Evolutionary conservation across 2,888 invertebrate genomes (phyloP).

Genomic region (Polydrusus tereticollis): DNA sequence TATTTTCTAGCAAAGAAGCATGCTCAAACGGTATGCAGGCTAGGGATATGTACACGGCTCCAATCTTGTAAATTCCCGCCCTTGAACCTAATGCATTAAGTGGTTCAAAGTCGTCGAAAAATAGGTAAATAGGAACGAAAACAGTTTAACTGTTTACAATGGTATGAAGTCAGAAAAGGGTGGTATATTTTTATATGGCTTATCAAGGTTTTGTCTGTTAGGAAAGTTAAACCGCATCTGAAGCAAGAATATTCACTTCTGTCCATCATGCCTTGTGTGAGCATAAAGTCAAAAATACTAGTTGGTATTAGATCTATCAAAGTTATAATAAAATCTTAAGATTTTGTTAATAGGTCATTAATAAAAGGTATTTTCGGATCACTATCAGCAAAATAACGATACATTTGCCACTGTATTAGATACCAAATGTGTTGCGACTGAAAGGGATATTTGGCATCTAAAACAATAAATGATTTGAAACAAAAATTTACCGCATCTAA

Average conservation of each 20-base stretch:
- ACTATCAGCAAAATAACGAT: no score
- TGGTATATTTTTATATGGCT: not conserved
- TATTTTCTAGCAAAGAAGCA: conserved; percentile 30
- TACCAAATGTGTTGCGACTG: conserved; percentile 32
- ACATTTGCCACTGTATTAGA: conserved; percentile 11
- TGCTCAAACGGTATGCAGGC: conserved; percentile 28
- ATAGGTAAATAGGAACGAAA: conserved; percentile 13
- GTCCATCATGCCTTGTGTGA: not conserved
- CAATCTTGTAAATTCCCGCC: conserved; percentile 36
- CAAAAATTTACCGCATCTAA: conserved; percentile 35
- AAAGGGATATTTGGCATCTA: conserved; percentile 35
- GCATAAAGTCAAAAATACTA: not conserved
- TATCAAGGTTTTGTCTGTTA: not conserved
- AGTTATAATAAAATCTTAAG: not conserved
- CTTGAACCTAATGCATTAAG: conserved; percentile 34
- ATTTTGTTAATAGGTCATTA: not conserved
- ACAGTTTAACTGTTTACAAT: not conserved
- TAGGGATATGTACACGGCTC: conserved; percentile 34
- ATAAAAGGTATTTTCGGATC: not conserved
- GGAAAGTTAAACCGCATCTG: not conserved
- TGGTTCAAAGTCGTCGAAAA: conserved; percentile 37
- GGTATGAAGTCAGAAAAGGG: not conserved
- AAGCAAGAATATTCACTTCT: not conserved
- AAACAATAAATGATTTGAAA: not conserved
- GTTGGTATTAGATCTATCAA: not conserved